Base-by-base conservation (phyloP, 2,888 invertebrate genomes). In the Ormyrus pomaceus region DNA sequence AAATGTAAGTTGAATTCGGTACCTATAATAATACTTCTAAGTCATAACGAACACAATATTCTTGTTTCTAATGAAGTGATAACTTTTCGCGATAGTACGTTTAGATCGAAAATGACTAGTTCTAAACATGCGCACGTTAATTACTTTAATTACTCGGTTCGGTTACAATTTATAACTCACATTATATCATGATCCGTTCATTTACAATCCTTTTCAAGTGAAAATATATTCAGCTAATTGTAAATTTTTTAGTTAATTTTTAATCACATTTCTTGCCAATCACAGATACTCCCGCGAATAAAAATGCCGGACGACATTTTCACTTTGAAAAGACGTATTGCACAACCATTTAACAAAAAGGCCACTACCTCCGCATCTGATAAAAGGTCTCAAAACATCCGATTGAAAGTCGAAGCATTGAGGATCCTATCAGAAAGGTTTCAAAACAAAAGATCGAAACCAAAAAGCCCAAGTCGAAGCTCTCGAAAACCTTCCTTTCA, bases 51-150 rank as follows among this genome's bases (percentile, higher is more conserved):
- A 77, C 71, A 77, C 66, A 75, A 74, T 79, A 70, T n/a, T 70
- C 48, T 56, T 61, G n/a, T 50, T 19, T 58, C 72, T 76, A 71
- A 66, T 71, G 48, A 74, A 74, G 45, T 79, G 64, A 70, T 70
- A 51, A 62, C 51, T 65, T 45, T 19, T 8, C 46, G 48, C 70
- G 70, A 58, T 13, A 48, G 13, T 74, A 51, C 64, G 76, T 74
- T 81, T 77, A 81, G 73, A 77, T 77, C 66, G 70, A 77, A 62
- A 73, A 77, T 81, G 80, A 81, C 80, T 81, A 81, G 80, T 77
- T 77, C 73, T 77, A 81, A 81, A 77, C 73, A 77, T 81, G 74
- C 77, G 77, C 72, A 73, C 77, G 13, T 70, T 59, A 74, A 73
- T 76, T 73, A 45, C 45, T 53, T 59, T 10, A 64, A 50, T 73